Evolutionary conservation across 2,113 vertebrate species (phyloP).

Genomic region (Zapornia atra): DNA sequence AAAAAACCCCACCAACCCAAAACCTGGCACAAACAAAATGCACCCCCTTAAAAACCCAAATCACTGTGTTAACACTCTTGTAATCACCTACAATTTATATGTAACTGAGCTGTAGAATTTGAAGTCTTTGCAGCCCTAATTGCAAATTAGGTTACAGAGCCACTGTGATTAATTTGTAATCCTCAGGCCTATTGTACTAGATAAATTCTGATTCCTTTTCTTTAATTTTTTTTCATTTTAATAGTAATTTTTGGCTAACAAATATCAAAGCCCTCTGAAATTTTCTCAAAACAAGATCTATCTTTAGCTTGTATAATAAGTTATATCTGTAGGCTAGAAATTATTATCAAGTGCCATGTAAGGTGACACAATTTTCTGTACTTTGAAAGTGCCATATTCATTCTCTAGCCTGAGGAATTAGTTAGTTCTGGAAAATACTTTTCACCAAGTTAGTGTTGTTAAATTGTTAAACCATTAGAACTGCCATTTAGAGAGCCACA

Average conservation of each 20-base stretch:
- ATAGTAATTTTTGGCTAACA: not conserved
- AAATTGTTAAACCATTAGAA: not conserved
- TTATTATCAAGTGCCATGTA: not conserved
- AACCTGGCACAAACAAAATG: not conserved
- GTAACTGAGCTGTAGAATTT: not conserved
- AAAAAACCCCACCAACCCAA: not conserved
- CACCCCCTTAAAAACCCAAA: not conserved
- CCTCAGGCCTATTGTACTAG: not conserved
- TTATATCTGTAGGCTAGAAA: not conserved
- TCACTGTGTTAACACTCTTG: not conserved
- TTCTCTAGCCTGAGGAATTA: not conserved
- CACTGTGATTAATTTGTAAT: slow-evolving; percentile 15
- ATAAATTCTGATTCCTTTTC: not conserved
- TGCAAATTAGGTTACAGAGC: not conserved
- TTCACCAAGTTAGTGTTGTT: not conserved
- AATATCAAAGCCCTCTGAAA: slow-evolving; percentile 23
- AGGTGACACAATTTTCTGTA: not conserved
- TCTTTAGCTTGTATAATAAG: not conserved
- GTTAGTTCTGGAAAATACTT: not conserved
- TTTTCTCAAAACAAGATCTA: not conserved
- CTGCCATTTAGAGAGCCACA: not conserved
- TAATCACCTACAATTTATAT: not conserved
- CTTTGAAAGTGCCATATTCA: not conserved
- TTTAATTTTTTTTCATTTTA: not conserved
- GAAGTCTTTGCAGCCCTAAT: not conserved